Percentiles rank a stretch among this genome's conserved stretches.
Conservation (phyloP, 1,140 invertebrate species). For the Saxidomus purpurata region DNA sequence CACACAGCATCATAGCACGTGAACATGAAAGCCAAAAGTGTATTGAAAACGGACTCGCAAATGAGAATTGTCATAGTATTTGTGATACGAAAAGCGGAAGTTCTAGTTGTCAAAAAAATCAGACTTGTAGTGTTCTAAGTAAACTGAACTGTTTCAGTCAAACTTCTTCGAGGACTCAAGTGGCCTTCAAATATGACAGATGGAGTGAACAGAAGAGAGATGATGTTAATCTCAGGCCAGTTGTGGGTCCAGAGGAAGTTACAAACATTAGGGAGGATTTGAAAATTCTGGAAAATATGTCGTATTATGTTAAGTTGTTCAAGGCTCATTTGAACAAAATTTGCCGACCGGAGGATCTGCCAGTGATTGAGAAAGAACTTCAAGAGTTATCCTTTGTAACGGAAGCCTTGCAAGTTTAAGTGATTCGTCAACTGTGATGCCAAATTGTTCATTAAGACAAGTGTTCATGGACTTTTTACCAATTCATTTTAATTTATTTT, state of each 20-base stretch:
- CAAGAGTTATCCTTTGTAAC: neutral
- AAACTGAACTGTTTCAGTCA: neutral
- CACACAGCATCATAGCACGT: neutral
- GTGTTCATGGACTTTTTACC: no score
- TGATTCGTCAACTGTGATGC: neutral
- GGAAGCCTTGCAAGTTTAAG: neutral
- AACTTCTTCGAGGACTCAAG: neutral
- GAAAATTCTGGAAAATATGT: constrained; percentile 16
- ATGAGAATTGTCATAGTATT: no score
- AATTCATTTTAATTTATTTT: no score
- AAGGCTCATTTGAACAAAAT: constrained; percentile 47
- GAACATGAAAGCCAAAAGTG: neutral
- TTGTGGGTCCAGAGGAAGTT: neutral
- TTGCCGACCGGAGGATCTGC: constrained; percentile 2
- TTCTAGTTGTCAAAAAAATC: neutral
- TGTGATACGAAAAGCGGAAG: neutral
- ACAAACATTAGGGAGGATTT: neutral
- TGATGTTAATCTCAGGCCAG: neutral
- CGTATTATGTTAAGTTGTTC: constrained; percentile 36
- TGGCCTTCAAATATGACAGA: neutral
- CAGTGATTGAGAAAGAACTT: neutral
- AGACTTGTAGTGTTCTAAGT: neutral
- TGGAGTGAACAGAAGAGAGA: neutral
- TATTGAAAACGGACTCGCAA: no score
- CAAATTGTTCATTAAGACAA: no score